A percentile compares a stretch with the other conserved stretches of the same genome.
phyloP scores from a whole-genome alignment of 2,888 invertebrate species.

The Lissonota sp. region DNA sequence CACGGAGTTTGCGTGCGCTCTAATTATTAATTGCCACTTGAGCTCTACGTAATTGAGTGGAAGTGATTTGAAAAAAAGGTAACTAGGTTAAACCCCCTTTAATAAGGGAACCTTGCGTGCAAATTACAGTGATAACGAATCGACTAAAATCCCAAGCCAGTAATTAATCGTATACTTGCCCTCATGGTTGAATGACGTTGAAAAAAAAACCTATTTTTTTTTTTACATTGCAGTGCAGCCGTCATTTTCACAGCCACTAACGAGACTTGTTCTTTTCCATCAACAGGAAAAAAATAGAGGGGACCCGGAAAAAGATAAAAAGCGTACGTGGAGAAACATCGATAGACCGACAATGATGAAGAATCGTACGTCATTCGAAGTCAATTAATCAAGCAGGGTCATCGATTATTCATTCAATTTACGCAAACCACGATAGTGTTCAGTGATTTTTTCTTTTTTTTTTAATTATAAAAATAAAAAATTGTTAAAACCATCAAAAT shows the following conservation, averaged over 20 bases:
- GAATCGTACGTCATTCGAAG: conserved; percentile 28
- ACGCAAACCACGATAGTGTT: neutral
- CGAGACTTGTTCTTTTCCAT: conserved; percentile 3
- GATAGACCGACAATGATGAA: conserved; percentile 30
- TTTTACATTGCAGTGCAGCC: neutral
- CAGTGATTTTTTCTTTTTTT: neutral
- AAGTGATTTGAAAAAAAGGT: conserved; percentile 34
- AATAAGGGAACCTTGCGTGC: conserved; percentile 20
- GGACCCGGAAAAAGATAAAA: conserved; percentile 15
- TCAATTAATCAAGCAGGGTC: conserved; percentile 27
- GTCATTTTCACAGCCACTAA: conserved; percentile 13
- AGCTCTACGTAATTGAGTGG: conserved; percentile 29
- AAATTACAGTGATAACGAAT: conserved; percentile 42
- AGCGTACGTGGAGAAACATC: conserved; percentile 8
- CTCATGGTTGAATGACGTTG: too few relatives aligned
- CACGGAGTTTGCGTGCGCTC: neutral
- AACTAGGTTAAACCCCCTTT: conserved; percentile 45
- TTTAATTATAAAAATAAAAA: too few relatives aligned
- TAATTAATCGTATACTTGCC: conserved; percentile 50
- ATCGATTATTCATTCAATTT: conserved; percentile 40
- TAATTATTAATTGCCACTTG: conserved; percentile 43
- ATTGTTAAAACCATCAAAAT: neutral
- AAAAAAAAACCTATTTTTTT: too few relatives aligned
- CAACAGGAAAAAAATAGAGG: neutral
- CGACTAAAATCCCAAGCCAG: conserved; percentile 44